Conservation (phyloP, 2,797 vertebrate genomes). For the Thripadectes ignobilis region DNA sequence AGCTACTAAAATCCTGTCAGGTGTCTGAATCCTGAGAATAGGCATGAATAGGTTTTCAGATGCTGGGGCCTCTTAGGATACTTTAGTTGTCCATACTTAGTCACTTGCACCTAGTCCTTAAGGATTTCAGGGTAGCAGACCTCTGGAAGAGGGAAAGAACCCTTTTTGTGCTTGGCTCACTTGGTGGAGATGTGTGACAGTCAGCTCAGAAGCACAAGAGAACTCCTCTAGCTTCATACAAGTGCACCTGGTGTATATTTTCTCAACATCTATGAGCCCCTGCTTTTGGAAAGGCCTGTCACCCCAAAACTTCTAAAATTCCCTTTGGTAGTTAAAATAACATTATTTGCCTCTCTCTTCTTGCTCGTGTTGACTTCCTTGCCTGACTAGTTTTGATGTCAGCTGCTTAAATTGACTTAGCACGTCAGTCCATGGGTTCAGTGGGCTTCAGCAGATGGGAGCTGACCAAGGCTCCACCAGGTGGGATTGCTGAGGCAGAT, state of each 20-base stretch:
- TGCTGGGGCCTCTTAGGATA: not conserved
- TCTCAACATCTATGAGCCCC: rapidly evolving
- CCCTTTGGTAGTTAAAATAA: not conserved
- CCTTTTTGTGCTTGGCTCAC: not conserved
- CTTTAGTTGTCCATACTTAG: not conserved
- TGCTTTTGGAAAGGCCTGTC: not conserved
- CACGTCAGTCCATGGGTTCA: not conserved
- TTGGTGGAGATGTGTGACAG: not conserved
- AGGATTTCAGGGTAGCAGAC: not conserved
- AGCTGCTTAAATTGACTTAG: not conserved
- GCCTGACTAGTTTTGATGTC: not conserved
- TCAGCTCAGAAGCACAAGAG: not conserved
- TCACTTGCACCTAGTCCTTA: not conserved
- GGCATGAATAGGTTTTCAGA: not conserved
- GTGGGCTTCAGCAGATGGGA: not conserved
- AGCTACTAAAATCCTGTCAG: not conserved
- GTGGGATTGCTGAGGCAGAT: not conserved
- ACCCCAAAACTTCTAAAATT: not conserved
- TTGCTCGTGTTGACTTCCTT: not conserved
- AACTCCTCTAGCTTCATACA: not conserved
- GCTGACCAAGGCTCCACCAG: not conserved
- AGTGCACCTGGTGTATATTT: not conserved
- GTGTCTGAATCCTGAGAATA: not conserved
- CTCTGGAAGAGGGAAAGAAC: not conserved
- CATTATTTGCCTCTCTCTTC: not conserved